A percentile compares a stretch with the other conserved stretches of the same genome.
Evolutionary conservation across 2,113 vertebrate genomes (phyloP).

Genomic region (Capreolus pygargus): DNA sequence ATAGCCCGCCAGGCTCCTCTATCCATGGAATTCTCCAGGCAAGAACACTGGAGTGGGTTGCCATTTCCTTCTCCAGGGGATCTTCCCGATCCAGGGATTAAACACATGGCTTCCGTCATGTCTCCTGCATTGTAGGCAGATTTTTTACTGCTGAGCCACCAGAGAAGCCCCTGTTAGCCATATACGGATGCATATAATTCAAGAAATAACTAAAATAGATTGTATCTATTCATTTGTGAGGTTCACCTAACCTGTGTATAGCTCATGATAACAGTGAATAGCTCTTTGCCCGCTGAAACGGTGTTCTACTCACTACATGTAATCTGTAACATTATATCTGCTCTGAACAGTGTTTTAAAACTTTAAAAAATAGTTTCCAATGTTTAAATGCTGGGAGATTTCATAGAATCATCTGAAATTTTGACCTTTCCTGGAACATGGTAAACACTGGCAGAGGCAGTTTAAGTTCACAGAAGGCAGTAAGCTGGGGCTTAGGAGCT

Average conservation of each 20-base stretch:
- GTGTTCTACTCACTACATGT: background rate
- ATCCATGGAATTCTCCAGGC: background rate
- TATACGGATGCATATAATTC: slow-evolving; percentile 32
- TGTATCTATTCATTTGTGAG: background rate
- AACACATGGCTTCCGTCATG: background rate
- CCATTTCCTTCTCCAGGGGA: background rate
- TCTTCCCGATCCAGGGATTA: background rate
- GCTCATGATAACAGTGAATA: background rate
- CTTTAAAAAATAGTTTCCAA: background rate
- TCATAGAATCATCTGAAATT: background rate
- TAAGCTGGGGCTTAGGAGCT: background rate
- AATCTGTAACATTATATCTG: background rate
- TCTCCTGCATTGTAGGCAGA: background rate
- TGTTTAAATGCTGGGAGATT: background rate
- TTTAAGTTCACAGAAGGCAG: background rate
- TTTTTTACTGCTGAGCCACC: background rate
- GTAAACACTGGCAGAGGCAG: background rate
- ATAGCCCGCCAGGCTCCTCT: background rate
- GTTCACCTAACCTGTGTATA: background rate
- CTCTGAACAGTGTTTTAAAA: background rate
- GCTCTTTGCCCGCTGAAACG: background rate
- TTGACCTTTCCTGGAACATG: background rate
- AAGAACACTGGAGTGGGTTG: background rate
- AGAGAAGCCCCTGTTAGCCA: background rate
- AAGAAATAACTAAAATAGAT: slow-evolving; percentile 29